Conservation (phyloP, 2,888 invertebrate species). For the Dione juno region DNA sequence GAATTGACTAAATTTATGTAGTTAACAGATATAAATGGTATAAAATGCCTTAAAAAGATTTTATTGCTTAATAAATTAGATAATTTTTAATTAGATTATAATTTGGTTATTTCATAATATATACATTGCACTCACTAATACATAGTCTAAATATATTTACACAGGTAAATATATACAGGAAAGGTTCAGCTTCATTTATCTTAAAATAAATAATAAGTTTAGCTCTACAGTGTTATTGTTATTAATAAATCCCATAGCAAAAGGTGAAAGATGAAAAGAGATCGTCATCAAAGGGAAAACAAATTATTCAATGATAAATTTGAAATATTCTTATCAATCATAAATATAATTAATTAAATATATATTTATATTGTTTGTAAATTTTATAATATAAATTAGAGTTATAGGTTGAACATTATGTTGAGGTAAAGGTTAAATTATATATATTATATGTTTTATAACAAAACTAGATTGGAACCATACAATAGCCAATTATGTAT, state of each 20-base stretch:
- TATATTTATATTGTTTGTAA: not conserved
- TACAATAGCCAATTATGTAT: not conserved
- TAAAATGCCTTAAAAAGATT: too few species aligned
- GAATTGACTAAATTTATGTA: too few species aligned
- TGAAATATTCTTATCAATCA: not conserved
- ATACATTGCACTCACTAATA: too few species aligned
- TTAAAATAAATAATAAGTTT: not conserved
- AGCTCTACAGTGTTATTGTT: not conserved
- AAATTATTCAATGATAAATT: not conserved
- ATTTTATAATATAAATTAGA: not conserved
- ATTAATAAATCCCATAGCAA: not conserved
- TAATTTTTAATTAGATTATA: too few species aligned
- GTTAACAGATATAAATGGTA: too few species aligned
- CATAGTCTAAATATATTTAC: too few species aligned
- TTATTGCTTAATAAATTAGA: too few species aligned
- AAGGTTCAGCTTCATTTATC: not conserved
- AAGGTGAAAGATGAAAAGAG: not conserved
- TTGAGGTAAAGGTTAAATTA: not conserved
- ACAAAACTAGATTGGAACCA: not conserved
- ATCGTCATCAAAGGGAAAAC: not conserved
- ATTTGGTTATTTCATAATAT: too few species aligned
- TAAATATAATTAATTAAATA: not conserved
- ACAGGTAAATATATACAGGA: too few species aligned
- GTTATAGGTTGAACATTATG: not conserved
- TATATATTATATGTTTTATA: not conserved